A percentile compares a stretch with the other conserved stretches of the same genome.
phyloP scores from a whole-genome alignment of 1,140 invertebrate genomes.

The Drosophila lowei region DNA sequence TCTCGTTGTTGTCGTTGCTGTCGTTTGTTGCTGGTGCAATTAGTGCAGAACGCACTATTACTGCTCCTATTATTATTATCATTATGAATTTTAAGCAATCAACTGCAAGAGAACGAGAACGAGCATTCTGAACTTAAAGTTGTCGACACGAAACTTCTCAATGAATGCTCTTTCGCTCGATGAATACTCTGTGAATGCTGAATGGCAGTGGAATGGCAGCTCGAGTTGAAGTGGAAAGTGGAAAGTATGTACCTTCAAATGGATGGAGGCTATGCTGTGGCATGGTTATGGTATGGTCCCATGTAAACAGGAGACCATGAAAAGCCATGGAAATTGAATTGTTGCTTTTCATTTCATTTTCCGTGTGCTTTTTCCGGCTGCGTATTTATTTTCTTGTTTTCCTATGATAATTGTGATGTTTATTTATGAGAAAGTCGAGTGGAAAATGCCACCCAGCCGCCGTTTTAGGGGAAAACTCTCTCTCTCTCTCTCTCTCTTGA shows the following conservation, averaged over 20 bases:
- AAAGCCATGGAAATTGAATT: conserved; percentile 66
- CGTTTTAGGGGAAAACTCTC: too few species aligned
- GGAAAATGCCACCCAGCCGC: background rate
- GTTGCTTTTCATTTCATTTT: conserved; percentile 42
- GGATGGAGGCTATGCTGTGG: too few species aligned
- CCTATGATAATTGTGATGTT: conserved; percentile 78
- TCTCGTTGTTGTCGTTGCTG: conserved; percentile 15
- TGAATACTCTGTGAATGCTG: too few species aligned
- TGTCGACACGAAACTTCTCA: conserved; percentile 40
- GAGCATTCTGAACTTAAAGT: conserved; percentile 72
- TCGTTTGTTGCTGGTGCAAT: conserved; percentile 60
- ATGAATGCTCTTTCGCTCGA: background rate
- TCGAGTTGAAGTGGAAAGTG: conserved; percentile 7
- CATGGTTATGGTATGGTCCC: too few species aligned
- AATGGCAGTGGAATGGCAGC: too few species aligned
- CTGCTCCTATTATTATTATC: conserved; percentile 80
- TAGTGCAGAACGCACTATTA: conserved; percentile 75
- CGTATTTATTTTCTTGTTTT: conserved; percentile 77
- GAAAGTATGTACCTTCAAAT: conserved; percentile 3
- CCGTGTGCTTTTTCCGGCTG: background rate
- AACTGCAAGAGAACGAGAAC: conserved; percentile 45
- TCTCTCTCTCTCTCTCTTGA: background rate
- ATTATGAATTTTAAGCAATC: conserved; percentile 80
- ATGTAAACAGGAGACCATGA: conserved; percentile 49
- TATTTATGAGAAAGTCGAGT: conserved; percentile 61